Base-by-base conservation (phyloP, 2,888 invertebrate species). In the Zelleria hepariella region DNA sequence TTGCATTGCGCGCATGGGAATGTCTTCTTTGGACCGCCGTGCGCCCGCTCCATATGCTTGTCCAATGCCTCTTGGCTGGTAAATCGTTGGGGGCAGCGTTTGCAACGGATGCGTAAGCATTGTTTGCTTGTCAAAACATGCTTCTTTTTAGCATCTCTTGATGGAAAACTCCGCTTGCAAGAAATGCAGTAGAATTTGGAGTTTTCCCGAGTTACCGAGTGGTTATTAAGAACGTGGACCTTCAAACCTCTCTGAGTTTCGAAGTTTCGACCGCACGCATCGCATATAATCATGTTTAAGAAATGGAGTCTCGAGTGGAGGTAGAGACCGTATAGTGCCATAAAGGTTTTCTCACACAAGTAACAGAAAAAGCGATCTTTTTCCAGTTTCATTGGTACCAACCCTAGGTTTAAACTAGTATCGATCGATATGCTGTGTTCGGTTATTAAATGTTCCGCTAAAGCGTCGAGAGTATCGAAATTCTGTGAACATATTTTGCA, bases 201-300 rank as follows among this genome's bases (percentile, higher is more conserved):
- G 2, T 7, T 18, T n/a, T 8, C 15, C 18, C 23, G 5, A 6
- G 20, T 20, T 27, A n/a, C n/a, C 24, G 27, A 15, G 27, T 58
- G 53, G 24, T 25, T 25, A 15, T 18, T 5, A 8, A 24, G 7
- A 8, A 47, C 49, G 52, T 63, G 64, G 5, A 20, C 20, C 0
- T 23, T 32, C 6, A 63, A 49, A 2, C 64, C 63, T 3, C 21
- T 7, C 0, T 24, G 7, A 2, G 66, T 63, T 42, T 62, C 62
- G 24, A 59, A 64, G 25, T 61, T 58, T 10, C 57, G 60, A 10
- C 65, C 66, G 53, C 66, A 64, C 18, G 42, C 24, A n/a, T 62
- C 60, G 32, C 64, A 64, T 5, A 63, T 57, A 20, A 60, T 55
- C 26, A 55, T 60, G 10, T 7, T 18, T 32, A 7, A 8, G 18